phyloP scores from a whole-genome alignment of 2,797 vertebrate genomes.

The Rhyacichthys aspro region DNA sequence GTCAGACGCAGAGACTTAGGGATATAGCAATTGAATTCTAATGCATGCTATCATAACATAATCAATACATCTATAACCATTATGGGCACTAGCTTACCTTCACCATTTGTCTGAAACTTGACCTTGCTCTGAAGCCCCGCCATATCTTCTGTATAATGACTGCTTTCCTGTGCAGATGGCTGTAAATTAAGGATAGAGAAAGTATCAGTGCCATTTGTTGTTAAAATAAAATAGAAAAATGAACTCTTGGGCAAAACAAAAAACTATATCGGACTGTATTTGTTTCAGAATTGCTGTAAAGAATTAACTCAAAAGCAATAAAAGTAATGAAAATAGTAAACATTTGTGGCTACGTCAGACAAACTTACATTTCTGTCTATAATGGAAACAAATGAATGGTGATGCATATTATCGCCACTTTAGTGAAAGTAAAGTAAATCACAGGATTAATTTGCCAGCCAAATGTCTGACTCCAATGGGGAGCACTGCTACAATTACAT shows the following conservation, averaged over 20 bases:
- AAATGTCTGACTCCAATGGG: slow-evolving; percentile 27
- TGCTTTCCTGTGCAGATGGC: slow-evolving; percentile 83
- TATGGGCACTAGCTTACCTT: slow-evolving; percentile 85
- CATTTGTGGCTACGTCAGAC: background rate
- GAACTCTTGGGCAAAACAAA: too few relatives aligned
- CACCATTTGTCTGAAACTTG: slow-evolving; percentile 82
- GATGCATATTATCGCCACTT: background rate
- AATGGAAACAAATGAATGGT: background rate
- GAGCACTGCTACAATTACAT: slow-evolving; percentile 12
- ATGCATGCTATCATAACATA: slow-evolving; percentile 80
- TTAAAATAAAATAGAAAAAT: slow-evolving; percentile 39
- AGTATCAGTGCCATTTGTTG: slow-evolving; percentile 32
- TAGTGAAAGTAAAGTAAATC: background rate
- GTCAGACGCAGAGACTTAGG: slow-evolving; percentile 76
- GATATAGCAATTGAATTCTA: slow-evolving; percentile 82
- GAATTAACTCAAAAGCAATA: too few relatives aligned
- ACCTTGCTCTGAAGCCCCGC: slow-evolving; percentile 87
- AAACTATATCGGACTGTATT: too few relatives aligned
- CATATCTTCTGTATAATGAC: slow-evolving; percentile 90
- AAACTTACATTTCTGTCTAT: background rate
- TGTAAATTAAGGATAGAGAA: slow-evolving; percentile 68
- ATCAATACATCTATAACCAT: slow-evolving; percentile 79
- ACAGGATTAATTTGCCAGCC: slow-evolving; percentile 28
- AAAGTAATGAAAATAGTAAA: too few relatives aligned
- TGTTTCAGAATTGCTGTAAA: too few relatives aligned